Percentiles rank a stretch among this genome's conserved stretches.
These are phyloP conservation scores for Himalopsyche japonica DNA, from an alignment of 2,888 invertebrate species.

Conservation along the genomic window DNA sequence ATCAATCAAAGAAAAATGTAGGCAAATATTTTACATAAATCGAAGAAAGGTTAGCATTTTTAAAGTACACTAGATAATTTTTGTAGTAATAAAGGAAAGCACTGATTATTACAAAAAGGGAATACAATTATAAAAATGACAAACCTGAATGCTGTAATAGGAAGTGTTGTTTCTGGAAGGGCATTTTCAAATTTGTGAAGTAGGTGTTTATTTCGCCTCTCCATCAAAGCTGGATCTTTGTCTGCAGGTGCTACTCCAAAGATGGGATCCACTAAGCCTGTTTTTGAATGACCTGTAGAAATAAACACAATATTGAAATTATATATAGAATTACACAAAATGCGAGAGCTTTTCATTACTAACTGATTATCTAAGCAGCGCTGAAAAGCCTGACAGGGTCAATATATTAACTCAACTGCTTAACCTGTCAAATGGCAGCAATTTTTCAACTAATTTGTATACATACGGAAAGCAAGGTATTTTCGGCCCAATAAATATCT, in stretches of 20 bases:
- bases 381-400: no score
- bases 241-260: slow-evolving; percentile 21
- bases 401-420: no score
- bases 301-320: not conserved
- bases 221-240: slow-evolving; percentile 18
- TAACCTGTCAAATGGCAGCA: no score
- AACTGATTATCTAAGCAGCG: no score
- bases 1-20: no score
- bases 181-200: not conserved
- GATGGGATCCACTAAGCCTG: slow-evolving; percentile 23
- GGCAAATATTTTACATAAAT: no score
- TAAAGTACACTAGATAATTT: not conserved
- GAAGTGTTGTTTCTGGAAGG: slow-evolving; percentile 16
- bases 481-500: no score
- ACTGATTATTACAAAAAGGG: not conserved
- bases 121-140: not conserved
- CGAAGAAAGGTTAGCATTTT: not conserved
- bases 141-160: slow-evolving; percentile 30
- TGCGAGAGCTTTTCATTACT: not conserved
- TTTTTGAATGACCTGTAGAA: slow-evolving; percentile 9
- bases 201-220: slow-evolving; percentile 10
- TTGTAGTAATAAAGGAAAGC: not conserved
- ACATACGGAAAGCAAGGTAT: no score
- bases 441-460: no score
- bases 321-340: not conserved